These are phyloP conservation scores for Cryptus armator DNA, from an alignment of 2,888 invertebrate species.

Conservation along the genomic window DNA sequence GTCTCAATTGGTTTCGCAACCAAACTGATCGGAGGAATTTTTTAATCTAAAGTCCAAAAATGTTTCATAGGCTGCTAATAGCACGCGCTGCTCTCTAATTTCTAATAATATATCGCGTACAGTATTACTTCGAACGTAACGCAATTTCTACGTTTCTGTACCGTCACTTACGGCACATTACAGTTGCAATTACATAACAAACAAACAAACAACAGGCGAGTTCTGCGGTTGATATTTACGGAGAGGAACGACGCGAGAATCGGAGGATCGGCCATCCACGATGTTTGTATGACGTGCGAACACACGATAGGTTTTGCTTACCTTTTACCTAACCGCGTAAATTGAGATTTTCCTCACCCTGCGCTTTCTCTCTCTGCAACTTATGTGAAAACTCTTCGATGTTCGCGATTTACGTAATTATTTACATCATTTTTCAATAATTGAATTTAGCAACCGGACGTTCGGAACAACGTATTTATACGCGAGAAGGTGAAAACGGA, in stretches of 20 bases:
- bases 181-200: too few relatives aligned
- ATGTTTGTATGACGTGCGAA: not conserved
- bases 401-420: slow-evolving; percentile 72
- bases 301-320: not conserved
- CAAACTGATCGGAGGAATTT: too few relatives aligned
- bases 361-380: not conserved
- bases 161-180: not conserved
- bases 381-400: not conserved
- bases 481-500: not conserved
- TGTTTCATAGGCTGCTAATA: too few relatives aligned
- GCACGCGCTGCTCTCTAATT: too few relatives aligned
- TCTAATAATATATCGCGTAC: too few relatives aligned
- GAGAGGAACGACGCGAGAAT: too few relatives aligned
- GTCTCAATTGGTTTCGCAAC: too few relatives aligned
- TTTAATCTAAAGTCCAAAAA: too few relatives aligned
- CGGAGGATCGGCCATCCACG: not conserved
- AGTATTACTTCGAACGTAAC: too few relatives aligned
- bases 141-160: too few relatives aligned
- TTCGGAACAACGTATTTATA: slow-evolving; percentile 11
- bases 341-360: not conserved
- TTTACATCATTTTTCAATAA: slow-evolving; percentile 73
- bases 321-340: slow-evolving; percentile 36
- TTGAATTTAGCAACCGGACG: not conserved
- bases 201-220: too few relatives aligned
- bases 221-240: too few relatives aligned